These are phyloP conservation scores for Taenaris catops DNA, from an alignment of 2,888 invertebrate species.

Conservation along the genomic window DNA sequence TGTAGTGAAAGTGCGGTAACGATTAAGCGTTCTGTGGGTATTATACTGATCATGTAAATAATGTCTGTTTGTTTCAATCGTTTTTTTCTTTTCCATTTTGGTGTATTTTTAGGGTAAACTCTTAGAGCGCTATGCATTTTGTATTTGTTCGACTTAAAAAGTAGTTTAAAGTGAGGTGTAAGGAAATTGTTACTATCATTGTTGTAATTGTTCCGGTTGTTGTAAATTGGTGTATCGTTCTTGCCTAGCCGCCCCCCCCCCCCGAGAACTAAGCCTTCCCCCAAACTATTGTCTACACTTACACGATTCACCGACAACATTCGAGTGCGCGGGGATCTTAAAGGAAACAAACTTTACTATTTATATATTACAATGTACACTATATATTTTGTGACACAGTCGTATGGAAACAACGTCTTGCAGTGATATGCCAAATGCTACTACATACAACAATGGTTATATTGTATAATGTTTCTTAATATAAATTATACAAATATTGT, in stretches of 20 bases:
- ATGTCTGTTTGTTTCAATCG: conserved; percentile 53
- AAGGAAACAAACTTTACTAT: conserved; percentile 15
- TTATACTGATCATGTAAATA: conserved; percentile 66
- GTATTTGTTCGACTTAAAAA: conserved; percentile 59
- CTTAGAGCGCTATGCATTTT: conserved; percentile 66
- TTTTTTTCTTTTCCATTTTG: conserved; percentile 59
- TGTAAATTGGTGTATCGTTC: conserved; percentile 40
- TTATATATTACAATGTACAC: conserved; percentile 20
- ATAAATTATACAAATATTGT: conserved; percentile 76
- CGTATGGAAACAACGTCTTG: conserved; percentile 53
- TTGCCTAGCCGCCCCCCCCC: no score
- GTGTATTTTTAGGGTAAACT: conserved; percentile 69
- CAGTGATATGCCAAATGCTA: conserved; percentile 77
- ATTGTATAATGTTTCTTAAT: conserved; percentile 67
- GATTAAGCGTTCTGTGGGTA: conserved; percentile 43
- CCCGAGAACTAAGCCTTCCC: conserved; percentile 1
- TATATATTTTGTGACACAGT: conserved; percentile 54
- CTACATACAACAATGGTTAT: conserved; percentile 70
- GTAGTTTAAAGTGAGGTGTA: conserved; percentile 45
- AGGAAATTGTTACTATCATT: conserved; percentile 56
- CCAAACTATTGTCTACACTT: no score
- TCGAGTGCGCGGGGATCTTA: neutral
- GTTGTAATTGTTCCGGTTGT: conserved; percentile 54
- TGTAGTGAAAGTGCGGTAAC: conserved; percentile 4
- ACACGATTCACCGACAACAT: neutral